Base-by-base conservation (phyloP, 2,113 vertebrate genomes). In the Passer montanus region DNA sequence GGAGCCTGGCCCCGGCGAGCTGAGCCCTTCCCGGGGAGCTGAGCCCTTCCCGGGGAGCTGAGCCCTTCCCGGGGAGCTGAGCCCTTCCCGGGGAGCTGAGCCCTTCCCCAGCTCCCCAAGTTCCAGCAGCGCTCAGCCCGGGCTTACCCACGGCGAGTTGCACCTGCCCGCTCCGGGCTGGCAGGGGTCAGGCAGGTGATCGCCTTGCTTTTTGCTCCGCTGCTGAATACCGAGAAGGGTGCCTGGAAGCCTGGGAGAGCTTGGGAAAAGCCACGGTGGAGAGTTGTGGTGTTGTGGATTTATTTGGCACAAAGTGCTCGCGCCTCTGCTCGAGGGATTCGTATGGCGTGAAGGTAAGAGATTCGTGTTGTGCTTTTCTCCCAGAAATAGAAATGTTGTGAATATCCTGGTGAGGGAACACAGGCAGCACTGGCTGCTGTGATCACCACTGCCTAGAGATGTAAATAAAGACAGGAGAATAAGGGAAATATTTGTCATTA, bases 301-400 rank as follows among this genome's bases (percentile, higher is more conserved):
- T 94, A 95, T 56, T 30, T 23, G 68, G 68, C 50, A 11, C 74
- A 2, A 39, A 73, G 81, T 21, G 2, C 74, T 35, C 53, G 1
- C 59, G 8, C 67, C 95, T 83, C 93, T 86, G 94, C 97, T 89
- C 46, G 30, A 14, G 88, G 62, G 78, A 96, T 28, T 96, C 97
- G 2, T 97, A 98, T 98, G 98, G 98, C 98, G 97, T 98, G 98
- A 98, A 98, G 98, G 98, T 98, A 98, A 98, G 98, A 66, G 43
- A 35, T 19, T 15, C 0, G 2, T 27, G 49, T 19, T 7, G 46
- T 87, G 68, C 23, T 78, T 94, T 76, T 28, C 70, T 49, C n/a
- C 19, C 22, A 28, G 58, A 69, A 39, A 62, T 10, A 16, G 17
- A 12, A 49, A 60, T 30, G 69, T 41, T 82, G 62, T 26, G 76